Percentiles rank a stretch among this genome's conserved stretches.
Evolutionary conservation across 2,113 vertebrate genomes (phyloP).

Genomic region (Limanda limanda): DNA sequence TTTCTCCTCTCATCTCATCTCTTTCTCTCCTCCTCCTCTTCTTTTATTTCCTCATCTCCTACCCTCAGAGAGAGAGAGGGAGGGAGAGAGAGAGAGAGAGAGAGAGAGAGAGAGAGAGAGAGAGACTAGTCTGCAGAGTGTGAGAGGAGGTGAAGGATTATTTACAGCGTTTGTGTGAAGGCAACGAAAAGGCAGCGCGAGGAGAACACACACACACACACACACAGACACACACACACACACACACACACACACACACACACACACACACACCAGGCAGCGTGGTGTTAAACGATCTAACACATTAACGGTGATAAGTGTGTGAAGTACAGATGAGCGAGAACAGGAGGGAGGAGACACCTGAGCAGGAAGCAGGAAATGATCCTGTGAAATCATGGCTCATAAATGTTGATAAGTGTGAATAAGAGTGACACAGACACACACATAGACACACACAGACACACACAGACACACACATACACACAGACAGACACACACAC

Average conservation of each 20-base stretch:
- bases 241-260: constrained; percentile 8
- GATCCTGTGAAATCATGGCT: constrained; percentile 24
- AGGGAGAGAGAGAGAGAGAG: too few species aligned
- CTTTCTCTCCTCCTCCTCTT: not conserved
- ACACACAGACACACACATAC: constrained; percentile 3
- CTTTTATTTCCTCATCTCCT: not conserved
- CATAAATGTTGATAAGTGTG: constrained; percentile 19
- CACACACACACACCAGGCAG: constrained; percentile 4
- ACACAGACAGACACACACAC: constrained; percentile 20
- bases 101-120: too few species aligned
- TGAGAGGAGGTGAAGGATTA: too few species aligned
- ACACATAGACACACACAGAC: constrained; percentile 17
- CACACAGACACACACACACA: constrained; percentile 7
- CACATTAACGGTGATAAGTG: constrained; percentile 65
- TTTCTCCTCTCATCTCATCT: too few species aligned
- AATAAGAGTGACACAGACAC: constrained; percentile 13
- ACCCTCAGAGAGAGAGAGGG: too few species aligned
- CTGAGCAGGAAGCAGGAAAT: constrained; percentile 52
- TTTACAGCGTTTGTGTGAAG: too few species aligned
- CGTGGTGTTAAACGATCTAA: constrained; percentile 30
- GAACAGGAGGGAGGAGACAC: constrained; percentile 30
- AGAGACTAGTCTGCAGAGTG: too few species aligned
- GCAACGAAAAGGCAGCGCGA: not conserved
- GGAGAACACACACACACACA: not conserved
- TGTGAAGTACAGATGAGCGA: constrained; percentile 57